A percentile compares a stretch with the other conserved stretches of the same genome.
These are phyloP conservation scores for Tetragonula carbonaria DNA, from an alignment of 2,888 invertebrate species.

Conservation along the genomic window DNA sequence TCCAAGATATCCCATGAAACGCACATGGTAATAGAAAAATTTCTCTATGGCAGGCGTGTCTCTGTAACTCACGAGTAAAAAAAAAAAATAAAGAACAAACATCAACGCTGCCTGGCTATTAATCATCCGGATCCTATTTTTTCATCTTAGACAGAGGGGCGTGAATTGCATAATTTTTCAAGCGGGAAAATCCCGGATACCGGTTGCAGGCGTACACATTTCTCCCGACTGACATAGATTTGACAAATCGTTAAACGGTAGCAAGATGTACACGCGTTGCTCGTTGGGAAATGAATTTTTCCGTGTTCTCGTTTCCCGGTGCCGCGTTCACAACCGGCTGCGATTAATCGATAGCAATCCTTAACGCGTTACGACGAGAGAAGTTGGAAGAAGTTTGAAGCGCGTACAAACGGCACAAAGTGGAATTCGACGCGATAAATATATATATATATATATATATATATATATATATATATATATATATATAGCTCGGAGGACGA, in stretches of 20 bases:
- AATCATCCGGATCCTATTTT: slow-evolving; percentile 61
- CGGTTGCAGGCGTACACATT: slow-evolving; percentile 8
- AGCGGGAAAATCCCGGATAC: slow-evolving; percentile 39
- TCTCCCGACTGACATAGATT: slow-evolving; percentile 35
- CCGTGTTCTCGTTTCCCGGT: neutral
- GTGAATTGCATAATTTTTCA: slow-evolving; percentile 62
- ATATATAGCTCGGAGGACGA: slow-evolving; percentile 6
- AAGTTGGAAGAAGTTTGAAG: neutral
- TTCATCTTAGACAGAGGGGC: slow-evolving; percentile 34
- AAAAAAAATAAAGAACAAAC: slow-evolving; percentile 15
- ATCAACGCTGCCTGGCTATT: slow-evolving; percentile 59
- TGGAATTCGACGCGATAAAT: slow-evolving; percentile 32
- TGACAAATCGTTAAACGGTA: slow-evolving; percentile 53
- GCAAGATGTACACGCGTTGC: neutral
- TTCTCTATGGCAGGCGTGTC: neutral
- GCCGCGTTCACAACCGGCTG: neutral
- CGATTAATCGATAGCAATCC: slow-evolving; percentile 25
- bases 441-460: neutral
- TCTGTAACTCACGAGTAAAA: neutral
- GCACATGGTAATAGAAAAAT: neutral
- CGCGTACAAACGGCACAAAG: slow-evolving; percentile 3
- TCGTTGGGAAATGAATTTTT: slow-evolving; percentile 28
- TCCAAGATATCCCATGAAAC: too few species aligned
- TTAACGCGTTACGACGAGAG: slow-evolving; percentile 2
- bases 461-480: too few species aligned